Percentiles rank a stretch among this genome's conserved stretches.
phyloP scores from a whole-genome alignment of 2,797 vertebrate species.

The Borostomias antarcticus region DNA sequence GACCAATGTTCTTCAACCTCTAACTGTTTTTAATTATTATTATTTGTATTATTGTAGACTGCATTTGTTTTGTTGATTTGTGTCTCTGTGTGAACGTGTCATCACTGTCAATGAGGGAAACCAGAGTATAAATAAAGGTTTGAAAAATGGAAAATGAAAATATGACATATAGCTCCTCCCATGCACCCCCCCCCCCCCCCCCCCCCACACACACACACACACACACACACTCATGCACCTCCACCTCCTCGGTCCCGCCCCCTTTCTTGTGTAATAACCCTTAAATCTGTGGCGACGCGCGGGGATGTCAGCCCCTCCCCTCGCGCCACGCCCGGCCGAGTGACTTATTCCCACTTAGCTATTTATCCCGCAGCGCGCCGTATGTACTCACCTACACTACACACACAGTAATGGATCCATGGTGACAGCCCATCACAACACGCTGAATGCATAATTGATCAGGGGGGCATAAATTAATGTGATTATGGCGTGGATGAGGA shows the following conservation, averaged over 20 bases:
- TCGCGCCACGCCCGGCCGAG: conserved; percentile 80
- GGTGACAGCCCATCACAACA: conserved; percentile 88
- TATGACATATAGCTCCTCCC: conserved; percentile 72
- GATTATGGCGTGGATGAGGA: conserved; percentile 85
- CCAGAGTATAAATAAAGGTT: no score
- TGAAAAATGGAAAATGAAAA: no score
- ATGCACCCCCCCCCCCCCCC: conserved; percentile 37
- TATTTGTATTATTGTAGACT: no score
- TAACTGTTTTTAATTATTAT: no score
- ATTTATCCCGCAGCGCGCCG: conserved; percentile 19
- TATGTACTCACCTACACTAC: conserved; percentile 20
- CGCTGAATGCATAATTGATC: conserved; percentile 96
- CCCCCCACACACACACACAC: conserved; percentile 9
- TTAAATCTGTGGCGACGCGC: conserved; percentile 82
- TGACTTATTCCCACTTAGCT: conserved; percentile 77
- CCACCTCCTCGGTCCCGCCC: conserved; percentile 57
- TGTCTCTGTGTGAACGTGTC: no score
- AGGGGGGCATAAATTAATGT: conserved; percentile 89
- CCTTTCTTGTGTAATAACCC: conserved; percentile 84
- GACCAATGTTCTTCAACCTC: no score
- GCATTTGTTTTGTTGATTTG: no score
- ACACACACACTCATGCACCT: not conserved
- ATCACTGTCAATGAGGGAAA: no score
- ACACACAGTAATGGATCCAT: conserved; percentile 86
- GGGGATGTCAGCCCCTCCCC: conserved; percentile 78